Evolutionary conservation across 2,888 invertebrate species (phyloP).

Genomic region (Cartodere bifasciata): DNA sequence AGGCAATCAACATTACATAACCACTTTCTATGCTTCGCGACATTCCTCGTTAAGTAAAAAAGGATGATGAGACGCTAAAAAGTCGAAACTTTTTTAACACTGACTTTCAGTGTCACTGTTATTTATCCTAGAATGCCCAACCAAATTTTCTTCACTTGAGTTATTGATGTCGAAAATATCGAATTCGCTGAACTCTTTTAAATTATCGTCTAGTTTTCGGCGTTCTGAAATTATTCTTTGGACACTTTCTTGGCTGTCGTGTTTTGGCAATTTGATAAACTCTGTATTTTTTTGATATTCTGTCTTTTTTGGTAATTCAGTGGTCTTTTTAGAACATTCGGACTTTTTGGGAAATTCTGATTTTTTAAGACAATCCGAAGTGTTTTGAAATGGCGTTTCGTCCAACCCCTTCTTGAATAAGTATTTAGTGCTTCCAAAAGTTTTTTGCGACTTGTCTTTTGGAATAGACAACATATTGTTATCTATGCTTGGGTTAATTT

Average conservation of each 20-base stretch:
- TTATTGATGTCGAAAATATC: conserved; percentile 31
- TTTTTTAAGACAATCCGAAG: too few relatives aligned
- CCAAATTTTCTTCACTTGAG: conserved; percentile 25
- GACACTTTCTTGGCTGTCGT: conserved; percentile 40
- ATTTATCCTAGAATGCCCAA: conserved; percentile 15
- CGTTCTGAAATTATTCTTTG: conserved; percentile 49
- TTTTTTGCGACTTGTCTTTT: conserved; percentile 28
- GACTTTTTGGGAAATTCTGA: too few relatives aligned
- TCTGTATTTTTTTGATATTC: conserved; percentile 1
- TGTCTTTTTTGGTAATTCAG: conserved; percentile 1
- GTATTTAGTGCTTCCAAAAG: conserved; percentile 42
- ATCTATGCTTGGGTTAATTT: too few relatives aligned
- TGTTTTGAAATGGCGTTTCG: conserved; percentile 34
- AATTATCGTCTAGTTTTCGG: conserved; percentile 41
- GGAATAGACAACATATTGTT: too few relatives aligned
- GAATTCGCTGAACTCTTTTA: conserved; percentile 28
- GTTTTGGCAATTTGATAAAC: conserved; percentile 23
- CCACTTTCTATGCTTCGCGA: too few relatives aligned
- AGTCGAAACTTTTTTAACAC: conserved; percentile 9
- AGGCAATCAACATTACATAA: too few relatives aligned
- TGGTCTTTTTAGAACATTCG: too few relatives aligned
- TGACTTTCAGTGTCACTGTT: conserved; percentile 13
- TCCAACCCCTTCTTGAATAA: conserved; percentile 42
- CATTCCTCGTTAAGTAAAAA: too few relatives aligned
- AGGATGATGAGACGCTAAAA: too few relatives aligned